Evolutionary conservation across 2,797 vertebrate species (phyloP), one percentile per base, ranked within the genome.

Genomic region (Ptychobarbus kaznakovi): DNA sequence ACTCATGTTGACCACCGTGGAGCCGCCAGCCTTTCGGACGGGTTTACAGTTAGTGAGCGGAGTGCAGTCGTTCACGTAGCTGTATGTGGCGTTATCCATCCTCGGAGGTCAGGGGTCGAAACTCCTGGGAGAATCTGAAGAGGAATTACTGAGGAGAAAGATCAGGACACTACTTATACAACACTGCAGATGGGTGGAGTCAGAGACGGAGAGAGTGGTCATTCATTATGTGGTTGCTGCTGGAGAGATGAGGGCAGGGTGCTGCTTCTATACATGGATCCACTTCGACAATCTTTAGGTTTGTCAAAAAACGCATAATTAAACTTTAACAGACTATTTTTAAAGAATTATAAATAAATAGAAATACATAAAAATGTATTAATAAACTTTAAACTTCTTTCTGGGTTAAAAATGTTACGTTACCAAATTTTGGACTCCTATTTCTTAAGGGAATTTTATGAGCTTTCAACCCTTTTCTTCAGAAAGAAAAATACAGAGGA

Each of bases 1-100:
- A 72, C 92, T 94, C 93, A 96, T 95, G 92, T 96, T 95, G 83
- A 96, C 90, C 90, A 94, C 94, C 0, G 95, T 96, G 82, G 95
- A 92, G 22, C 94, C 93, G 0, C 86, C 89, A 0, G 93, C 92
- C 69, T 95, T 95, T 0, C 93, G 93, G 72, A 90, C 91, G 0
- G 94, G 92, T 88, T 95, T 95, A 28, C 94, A 93, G 92, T 91
- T 94, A 76, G 95, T 96, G 75, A 95, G 94, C 0, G 95, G 95
- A 86, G 95, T 95, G 92, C 95, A 95, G 89, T 96, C 95, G 0
- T 94, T 93, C 3, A 94, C 93, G 88, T 95, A 96, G 91, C 94
- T 94, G 94, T 96, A 96, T 0, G 95, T 95, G 87, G 95, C 93
- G 92, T 95, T 96, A 91, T 96, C 95, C 95, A 96, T 96, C 77